phyloP scores from a whole-genome alignment of 92 coral and sea anemone species.

The Isaurus tuberculatus region DNA sequence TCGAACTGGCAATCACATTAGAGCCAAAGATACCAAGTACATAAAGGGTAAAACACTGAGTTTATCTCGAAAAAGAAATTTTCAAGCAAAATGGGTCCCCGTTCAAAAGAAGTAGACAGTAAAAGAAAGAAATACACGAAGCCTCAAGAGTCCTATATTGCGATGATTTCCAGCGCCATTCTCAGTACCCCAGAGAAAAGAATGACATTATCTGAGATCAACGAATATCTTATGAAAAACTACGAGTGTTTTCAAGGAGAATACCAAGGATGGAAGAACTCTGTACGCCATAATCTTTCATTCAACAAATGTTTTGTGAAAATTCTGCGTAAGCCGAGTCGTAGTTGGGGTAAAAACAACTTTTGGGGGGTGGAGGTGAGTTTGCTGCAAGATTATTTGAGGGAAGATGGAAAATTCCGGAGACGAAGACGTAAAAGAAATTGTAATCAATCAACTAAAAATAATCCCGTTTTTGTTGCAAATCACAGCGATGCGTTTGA shows the following conservation, averaged over 20 bases:
- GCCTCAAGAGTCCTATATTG: conserved; percentile 63
- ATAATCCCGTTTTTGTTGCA: not conserved
- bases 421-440: conserved; percentile 31
- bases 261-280: conserved; percentile 66
- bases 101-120: not conserved
- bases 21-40: not conserved
- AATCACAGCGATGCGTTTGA: not conserved
- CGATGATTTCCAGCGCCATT: conserved; percentile 62
- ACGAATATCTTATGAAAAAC: conserved; percentile 57
- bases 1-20: not conserved
- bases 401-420: conserved; percentile 52
- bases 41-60: not conserved
- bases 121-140: conserved; percentile 24
- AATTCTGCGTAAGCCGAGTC: conserved; percentile 59
- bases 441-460: not conserved
- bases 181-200: conserved; percentile 63
- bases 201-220: conserved; percentile 63
- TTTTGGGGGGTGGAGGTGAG: conserved; percentile 58
- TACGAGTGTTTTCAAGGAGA: conserved; percentile 62
- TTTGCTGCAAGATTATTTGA: conserved; percentile 54
- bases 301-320: conserved; percentile 62
- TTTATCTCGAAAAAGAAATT: not conserved
- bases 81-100: not conserved
- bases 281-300: conserved; percentile 66
- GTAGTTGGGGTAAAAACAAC: conserved; percentile 62